Percentiles rank a stretch among this genome's conserved stretches.
phyloP scores from a whole-genome alignment of 2,113 vertebrate genomes.

The Tetrao urogallus region DNA sequence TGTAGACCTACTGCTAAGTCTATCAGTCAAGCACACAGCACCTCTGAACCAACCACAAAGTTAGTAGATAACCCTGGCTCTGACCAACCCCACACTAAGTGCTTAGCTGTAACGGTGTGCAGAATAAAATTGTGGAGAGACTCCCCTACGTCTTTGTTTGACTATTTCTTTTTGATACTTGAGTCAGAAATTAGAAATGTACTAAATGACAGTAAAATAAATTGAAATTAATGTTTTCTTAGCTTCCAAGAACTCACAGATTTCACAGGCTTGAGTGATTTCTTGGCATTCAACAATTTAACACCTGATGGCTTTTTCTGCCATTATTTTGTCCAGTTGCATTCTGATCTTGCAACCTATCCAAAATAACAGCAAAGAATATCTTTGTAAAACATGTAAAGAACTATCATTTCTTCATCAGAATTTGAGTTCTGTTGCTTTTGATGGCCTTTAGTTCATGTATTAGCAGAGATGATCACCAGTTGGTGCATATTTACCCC shows the following conservation, averaged over 20 bases:
- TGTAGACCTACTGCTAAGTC: background rate
- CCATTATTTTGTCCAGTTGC: background rate
- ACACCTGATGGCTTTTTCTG: background rate
- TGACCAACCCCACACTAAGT: too few species aligned
- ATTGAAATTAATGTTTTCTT: background rate
- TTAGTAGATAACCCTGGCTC: background rate
- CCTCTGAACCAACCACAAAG: background rate
- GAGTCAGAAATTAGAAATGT: background rate
- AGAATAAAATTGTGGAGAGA: fast-evolving
- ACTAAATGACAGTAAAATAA: background rate
- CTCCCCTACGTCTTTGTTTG: background rate
- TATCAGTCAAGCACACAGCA: fast-evolving
- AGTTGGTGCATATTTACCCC: background rate
- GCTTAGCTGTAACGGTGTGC: fast-evolving
- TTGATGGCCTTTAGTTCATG: background rate
- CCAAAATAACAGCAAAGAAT: background rate
- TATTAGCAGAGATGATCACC: background rate
- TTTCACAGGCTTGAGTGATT: background rate
- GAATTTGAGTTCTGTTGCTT: background rate
- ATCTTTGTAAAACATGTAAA: background rate
- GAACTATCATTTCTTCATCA: background rate
- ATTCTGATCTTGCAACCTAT: background rate
- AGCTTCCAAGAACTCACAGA: background rate
- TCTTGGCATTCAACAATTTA: background rate
- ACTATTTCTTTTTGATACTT: background rate